phyloP scores from a whole-genome alignment of 2,797 vertebrate species.

The Arremon brunneinucha region DNA sequence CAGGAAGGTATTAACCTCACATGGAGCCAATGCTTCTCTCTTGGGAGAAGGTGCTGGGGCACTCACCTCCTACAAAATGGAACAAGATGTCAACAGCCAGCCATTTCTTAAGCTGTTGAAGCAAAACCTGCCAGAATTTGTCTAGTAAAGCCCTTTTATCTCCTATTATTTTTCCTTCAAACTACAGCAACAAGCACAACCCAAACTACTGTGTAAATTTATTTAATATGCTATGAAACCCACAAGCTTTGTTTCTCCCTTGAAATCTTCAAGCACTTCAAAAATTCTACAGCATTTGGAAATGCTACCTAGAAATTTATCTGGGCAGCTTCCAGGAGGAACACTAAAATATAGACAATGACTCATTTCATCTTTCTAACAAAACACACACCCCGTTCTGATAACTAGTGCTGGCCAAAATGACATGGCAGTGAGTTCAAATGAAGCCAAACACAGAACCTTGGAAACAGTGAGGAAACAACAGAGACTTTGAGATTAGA shows the following conservation, averaged over 20 bases:
- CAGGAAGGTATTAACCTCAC: background rate
- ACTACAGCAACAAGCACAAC: background rate
- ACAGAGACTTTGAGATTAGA: background rate
- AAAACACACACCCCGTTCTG: background rate
- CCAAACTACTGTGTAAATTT: background rate
- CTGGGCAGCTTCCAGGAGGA: background rate
- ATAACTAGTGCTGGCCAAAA: background rate
- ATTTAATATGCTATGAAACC: background rate
- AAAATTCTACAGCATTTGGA: background rate
- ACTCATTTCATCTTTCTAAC: conserved; percentile 1
- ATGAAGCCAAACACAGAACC: background rate
- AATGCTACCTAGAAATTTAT: background rate
- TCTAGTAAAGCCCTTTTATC: background rate
- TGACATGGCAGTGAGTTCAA: background rate
- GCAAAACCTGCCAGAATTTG: background rate
- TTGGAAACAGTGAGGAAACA: conserved; percentile 11
- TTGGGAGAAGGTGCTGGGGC: background rate
- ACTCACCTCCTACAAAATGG: background rate
- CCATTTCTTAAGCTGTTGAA: background rate
- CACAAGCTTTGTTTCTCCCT: background rate
- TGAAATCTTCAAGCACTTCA: background rate
- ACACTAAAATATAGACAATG: background rate
- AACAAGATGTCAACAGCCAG: background rate
- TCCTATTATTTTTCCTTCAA: background rate
- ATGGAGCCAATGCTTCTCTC: background rate